Conservation (phyloP, 2,113 vertebrate genomes). For the Aspidoscelis tigris region DNA sequence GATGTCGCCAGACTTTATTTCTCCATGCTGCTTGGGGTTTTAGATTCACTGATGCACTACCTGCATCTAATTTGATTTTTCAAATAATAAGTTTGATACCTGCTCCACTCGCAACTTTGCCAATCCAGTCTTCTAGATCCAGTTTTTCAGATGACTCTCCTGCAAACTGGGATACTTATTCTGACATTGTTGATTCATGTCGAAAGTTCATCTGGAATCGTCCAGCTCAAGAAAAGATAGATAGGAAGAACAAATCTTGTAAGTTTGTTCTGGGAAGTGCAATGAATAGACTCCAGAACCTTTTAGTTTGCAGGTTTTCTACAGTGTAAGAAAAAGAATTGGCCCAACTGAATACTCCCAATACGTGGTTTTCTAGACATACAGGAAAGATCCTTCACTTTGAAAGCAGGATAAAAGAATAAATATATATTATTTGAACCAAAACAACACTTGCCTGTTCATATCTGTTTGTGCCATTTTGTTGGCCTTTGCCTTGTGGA, state of each 20-base stretch:
- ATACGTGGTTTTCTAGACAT: background rate
- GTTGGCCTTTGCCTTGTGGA: background rate
- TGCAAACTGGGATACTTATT: background rate
- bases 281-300: constrained; percentile 14
- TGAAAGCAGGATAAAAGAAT: constrained; percentile 35
- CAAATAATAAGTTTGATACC: background rate
- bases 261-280: background rate
- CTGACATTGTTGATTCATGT: background rate
- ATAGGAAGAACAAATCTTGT: background rate
- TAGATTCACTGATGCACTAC: background rate
- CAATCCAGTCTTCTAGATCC: background rate
- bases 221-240: background rate
- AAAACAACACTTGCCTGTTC: constrained; percentile 19
- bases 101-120: background rate
- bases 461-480: background rate
- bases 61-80: background rate
- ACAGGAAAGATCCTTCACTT: background rate
- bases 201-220: background rate
- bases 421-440: constrained; percentile 37
- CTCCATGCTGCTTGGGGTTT: background rate
- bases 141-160: background rate
- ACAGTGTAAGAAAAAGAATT: background rate
- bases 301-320: background rate
- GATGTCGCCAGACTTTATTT: background rate
- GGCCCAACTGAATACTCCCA: background rate